These are phyloP conservation scores for Archips crataeganus DNA, from an alignment of 2,888 invertebrate genomes.

Conservation along the genomic window DNA sequence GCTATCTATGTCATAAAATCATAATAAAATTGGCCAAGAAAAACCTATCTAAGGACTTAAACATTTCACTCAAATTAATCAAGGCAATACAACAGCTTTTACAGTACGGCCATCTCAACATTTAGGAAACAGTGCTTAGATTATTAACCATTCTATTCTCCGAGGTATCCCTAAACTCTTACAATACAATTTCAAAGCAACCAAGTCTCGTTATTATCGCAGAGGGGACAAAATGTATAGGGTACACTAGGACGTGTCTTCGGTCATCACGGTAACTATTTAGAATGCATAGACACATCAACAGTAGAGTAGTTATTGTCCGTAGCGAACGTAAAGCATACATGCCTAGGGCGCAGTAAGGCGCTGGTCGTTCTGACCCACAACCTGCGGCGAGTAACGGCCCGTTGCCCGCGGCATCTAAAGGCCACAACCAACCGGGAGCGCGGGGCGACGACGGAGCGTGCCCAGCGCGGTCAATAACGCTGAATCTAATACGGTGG, in stretches of 20 bases:
- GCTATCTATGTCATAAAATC: slow-evolving; percentile 62
- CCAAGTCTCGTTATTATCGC: slow-evolving; percentile 12
- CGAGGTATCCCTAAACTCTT: slow-evolving; percentile 11
- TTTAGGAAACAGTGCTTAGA: slow-evolving; percentile 33
- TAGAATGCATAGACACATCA: slow-evolving; percentile 1
- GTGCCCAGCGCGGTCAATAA: too few species aligned
- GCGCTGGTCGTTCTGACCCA: too few species aligned
- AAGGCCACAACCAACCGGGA: too few species aligned
- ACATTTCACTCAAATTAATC: slow-evolving; percentile 36
- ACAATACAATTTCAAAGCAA: not conserved
- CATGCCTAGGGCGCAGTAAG: not conserved
- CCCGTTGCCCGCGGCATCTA: too few species aligned
- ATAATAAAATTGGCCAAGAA: slow-evolving; percentile 57
- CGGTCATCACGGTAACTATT: slow-evolving; percentile 36
- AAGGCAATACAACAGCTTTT: slow-evolving; percentile 36
- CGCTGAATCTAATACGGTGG: too few species aligned
- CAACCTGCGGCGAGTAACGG: too few species aligned
- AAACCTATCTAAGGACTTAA: slow-evolving; percentile 56
- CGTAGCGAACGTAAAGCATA: not conserved
- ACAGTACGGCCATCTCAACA: slow-evolving; percentile 30
- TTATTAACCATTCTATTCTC: slow-evolving; percentile 26
- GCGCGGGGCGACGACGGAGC: too few species aligned
- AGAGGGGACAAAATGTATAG: not conserved
- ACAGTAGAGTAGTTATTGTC: not conserved
- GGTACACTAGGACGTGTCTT: slow-evolving; percentile 24